Conservation (phyloP, 2,888 invertebrate species). For the Amphipoea oculea region DNA sequence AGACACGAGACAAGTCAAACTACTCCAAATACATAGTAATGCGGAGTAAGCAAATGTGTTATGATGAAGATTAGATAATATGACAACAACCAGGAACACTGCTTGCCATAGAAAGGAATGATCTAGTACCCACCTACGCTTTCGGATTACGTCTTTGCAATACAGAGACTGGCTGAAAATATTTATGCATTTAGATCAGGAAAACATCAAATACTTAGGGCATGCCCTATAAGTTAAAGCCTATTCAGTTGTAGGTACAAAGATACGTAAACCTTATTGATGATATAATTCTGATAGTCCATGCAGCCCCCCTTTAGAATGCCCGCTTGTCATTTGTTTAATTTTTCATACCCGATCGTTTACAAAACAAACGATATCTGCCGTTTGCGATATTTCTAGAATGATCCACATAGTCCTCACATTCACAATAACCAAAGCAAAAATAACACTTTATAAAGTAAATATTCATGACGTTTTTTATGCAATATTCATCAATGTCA, state of each 20-base stretch:
- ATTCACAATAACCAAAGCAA: too few relatives aligned
- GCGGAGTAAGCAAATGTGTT: slow-evolving; percentile 37
- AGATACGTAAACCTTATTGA: not conserved
- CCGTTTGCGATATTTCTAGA: too few relatives aligned
- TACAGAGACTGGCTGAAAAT: slow-evolving; percentile 5
- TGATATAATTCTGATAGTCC: not conserved
- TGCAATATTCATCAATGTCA: too few relatives aligned
- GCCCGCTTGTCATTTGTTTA: not conserved
- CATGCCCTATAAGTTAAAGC: not conserved
- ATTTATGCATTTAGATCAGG: slow-evolving; percentile 13
- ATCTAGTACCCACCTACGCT: slow-evolving; percentile 50
- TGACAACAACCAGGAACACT: slow-evolving; percentile 47
- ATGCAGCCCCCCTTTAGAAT: not conserved
- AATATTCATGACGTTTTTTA: too few relatives aligned
- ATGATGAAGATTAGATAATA: slow-evolving; percentile 59
- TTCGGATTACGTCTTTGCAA: slow-evolving; percentile 43
- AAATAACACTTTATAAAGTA: too few relatives aligned
- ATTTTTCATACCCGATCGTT: not conserved
- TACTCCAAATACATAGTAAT: slow-evolving; percentile 21
- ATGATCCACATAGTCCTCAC: too few relatives aligned
- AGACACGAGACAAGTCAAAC: not conserved
- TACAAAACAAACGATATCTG: too few relatives aligned
- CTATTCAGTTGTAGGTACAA: not conserved
- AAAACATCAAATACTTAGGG: slow-evolving; percentile 2
- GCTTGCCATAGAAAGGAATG: slow-evolving; percentile 42